A percentile compares a stretch with the other conserved stretches of the same genome.
Conservation (phyloP, 2,113 vertebrate species). For the Plecotus auritus region DNA sequence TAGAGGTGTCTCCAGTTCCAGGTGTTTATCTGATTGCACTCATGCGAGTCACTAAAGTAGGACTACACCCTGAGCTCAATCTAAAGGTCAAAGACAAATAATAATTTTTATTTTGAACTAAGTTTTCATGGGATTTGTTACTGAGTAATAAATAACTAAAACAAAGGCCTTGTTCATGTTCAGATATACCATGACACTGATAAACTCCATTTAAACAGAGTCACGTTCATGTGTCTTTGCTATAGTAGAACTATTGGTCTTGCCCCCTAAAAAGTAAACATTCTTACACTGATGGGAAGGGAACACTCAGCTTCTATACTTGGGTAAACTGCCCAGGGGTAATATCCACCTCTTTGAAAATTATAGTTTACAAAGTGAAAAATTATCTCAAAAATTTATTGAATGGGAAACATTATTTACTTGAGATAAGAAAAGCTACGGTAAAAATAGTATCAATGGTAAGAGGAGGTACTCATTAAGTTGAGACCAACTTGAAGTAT, state of each 20-base stretch:
- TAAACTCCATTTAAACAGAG: neutral
- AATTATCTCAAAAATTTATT: neutral
- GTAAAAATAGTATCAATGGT: neutral
- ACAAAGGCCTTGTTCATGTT: neutral
- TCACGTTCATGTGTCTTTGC: neutral
- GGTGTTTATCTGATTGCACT: neutral
- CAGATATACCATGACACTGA: neutral
- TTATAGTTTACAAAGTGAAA: neutral
- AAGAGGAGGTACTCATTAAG: neutral
- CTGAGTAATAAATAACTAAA: neutral
- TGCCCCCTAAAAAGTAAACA: neutral
- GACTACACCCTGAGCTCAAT: neutral
- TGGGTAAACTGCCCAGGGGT: fast-evolving
- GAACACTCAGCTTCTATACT: neutral
- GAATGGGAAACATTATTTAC: too few species aligned
- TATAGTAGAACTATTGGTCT: neutral
- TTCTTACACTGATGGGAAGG: neutral
- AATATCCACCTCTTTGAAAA: neutral
- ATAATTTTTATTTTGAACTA: neutral
- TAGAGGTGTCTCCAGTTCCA: neutral
- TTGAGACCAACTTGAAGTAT: neutral
- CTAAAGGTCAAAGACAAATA: neutral
- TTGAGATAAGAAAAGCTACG: neutral
- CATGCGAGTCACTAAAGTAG: neutral
- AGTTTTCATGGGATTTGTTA: neutral